These are phyloP conservation scores for Thomomys bottae DNA, from an alignment of 2,113 vertebrate genomes.

Conservation along the genomic window DNA sequence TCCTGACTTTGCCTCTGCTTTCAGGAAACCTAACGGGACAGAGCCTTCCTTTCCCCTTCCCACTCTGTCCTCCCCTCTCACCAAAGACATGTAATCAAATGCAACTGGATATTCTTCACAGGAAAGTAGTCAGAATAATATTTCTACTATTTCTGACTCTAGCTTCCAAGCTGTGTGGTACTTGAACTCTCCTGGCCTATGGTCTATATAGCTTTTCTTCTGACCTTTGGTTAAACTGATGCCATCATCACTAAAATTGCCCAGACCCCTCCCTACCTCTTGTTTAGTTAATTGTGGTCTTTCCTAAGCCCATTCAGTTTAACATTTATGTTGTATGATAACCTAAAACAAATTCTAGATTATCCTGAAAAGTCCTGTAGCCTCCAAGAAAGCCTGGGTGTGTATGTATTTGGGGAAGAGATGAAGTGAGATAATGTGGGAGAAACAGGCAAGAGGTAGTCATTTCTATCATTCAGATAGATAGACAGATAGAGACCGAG, in stretches of 20 bases:
- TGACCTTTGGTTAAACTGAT: background rate
- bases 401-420: background rate
- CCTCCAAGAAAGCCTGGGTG: background rate
- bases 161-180: background rate
- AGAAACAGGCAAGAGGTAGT: fast-evolving
- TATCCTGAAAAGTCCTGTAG: background rate
- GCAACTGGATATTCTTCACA: background rate
- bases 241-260: background rate
- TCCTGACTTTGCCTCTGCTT: background rate
- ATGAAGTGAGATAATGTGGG: background rate
- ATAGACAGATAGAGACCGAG: too few relatives aligned
- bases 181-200: background rate
- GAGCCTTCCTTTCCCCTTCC: background rate
- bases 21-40: background rate
- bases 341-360: background rate
- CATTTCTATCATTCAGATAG: too few relatives aligned
- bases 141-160: background rate
- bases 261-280: background rate
- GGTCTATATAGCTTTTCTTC: too few relatives aligned
- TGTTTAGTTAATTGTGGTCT: background rate
- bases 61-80: too few relatives aligned
- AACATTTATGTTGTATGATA: background rate
- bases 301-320: background rate
- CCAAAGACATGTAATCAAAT: background rate
- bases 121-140: background rate